Conservation (phyloP, 2,113 vertebrate genomes). For the Otolemur garnettii region DNA sequence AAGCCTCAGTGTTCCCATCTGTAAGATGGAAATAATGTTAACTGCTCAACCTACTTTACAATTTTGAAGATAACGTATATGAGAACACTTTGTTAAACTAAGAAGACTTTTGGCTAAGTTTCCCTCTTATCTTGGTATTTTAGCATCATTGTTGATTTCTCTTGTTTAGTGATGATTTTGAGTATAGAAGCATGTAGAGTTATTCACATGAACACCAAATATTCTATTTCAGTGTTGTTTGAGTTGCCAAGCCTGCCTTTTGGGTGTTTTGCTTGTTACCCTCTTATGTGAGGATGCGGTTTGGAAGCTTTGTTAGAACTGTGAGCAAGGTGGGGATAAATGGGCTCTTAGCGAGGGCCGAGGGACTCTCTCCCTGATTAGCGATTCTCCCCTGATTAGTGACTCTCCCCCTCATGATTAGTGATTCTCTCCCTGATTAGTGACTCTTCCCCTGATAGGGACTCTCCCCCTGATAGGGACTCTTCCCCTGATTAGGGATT, state of each 20-base stretch:
- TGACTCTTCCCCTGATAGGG: too few relatives aligned
- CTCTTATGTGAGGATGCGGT: neutral
- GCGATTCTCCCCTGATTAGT: too few relatives aligned
- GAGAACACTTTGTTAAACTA: neutral
- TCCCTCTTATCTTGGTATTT: neutral
- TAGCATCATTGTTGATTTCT: neutral
- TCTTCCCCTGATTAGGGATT: too few relatives aligned
- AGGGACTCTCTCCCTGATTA: neutral
- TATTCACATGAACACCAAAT: neutral
- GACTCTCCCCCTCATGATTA: too few relatives aligned
- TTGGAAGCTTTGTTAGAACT: constrained; percentile 5
- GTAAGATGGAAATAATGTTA: neutral
- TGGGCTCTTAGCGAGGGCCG: neutral
- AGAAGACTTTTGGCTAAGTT: neutral
- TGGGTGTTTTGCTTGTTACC: neutral
- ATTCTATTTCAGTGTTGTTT: neutral
- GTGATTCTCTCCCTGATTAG: too few relatives aligned
- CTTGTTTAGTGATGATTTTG: neutral
- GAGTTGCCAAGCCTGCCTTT: neutral
- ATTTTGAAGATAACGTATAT: neutral
- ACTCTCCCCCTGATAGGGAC: too few relatives aligned
- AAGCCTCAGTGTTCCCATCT: neutral
- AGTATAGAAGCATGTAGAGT: neutral
- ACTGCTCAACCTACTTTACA: neutral
- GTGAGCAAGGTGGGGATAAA: neutral